phyloP scores from a whole-genome alignment of 1,140 invertebrate species.

The Lordiphosa mommai region DNA sequence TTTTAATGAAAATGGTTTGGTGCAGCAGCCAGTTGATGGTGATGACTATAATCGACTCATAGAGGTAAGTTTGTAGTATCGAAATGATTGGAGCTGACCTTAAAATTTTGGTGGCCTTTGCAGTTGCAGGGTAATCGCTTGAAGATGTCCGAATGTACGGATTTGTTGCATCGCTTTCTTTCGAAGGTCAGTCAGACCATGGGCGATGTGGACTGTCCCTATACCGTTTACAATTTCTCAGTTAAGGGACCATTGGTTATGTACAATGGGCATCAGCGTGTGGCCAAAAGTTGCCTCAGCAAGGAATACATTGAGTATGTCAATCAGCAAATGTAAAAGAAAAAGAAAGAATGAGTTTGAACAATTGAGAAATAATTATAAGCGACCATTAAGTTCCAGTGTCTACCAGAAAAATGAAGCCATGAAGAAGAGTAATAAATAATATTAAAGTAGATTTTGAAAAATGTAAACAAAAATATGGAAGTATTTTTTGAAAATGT shows the following conservation, averaged over 20 bases:
- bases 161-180: not conserved
- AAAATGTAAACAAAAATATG: too few relatives aligned
- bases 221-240: not conserved
- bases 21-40: not conserved
- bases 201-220: conserved; percentile 1
- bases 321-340: conserved; percentile 6
- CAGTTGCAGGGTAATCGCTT: not conserved
- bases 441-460: too few relatives aligned
- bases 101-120: not conserved
- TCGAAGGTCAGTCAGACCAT: not conserved
- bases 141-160: not conserved
- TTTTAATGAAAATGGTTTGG: not conserved
- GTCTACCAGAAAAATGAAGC: too few relatives aligned
- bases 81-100: not conserved
- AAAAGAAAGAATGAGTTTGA: too few relatives aligned
- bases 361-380: too few relatives aligned
- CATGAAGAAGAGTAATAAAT: too few relatives aligned
- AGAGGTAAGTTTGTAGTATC: not conserved
- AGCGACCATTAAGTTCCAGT: too few relatives aligned
- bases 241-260: not conserved
- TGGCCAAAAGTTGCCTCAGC: conserved; percentile 7
- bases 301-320: conserved; percentile 12
- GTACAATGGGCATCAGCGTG: not conserved
- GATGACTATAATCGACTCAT: not conserved
- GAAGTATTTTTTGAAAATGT: too few relatives aligned